A percentile compares a stretch with the other conserved stretches of the same genome.
Evolutionary conservation across 2,797 vertebrate species (phyloP).

Genomic region (Propithecus deckenii): DNA sequence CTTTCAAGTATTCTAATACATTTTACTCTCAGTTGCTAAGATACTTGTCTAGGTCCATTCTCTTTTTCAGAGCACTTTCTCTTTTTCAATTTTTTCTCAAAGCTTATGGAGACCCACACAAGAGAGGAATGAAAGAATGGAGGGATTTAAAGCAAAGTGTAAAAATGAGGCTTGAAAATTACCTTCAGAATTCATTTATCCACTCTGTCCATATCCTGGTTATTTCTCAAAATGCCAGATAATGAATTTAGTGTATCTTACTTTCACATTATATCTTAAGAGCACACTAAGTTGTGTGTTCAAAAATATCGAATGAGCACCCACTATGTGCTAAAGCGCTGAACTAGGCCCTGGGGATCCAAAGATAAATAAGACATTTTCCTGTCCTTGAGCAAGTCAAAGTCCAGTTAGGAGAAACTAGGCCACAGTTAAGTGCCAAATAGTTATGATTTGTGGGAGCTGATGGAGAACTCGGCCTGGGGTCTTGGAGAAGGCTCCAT

Average conservation of each 20-base stretch:
- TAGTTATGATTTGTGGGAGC: background rate
- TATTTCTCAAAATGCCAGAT: background rate
- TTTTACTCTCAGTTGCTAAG: slow-evolving; percentile 23
- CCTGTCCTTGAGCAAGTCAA: slow-evolving; percentile 17
- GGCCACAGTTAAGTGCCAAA: background rate
- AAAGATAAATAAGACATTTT: slow-evolving; percentile 1
- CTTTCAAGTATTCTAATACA: slow-evolving; percentile 34
- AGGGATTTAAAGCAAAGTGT: background rate
- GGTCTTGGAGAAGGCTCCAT: background rate
- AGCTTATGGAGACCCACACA: background rate
- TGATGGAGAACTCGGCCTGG: background rate
- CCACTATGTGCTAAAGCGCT: background rate
- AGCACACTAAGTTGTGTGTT: background rate
- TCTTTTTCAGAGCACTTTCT: background rate
- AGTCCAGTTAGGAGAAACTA: background rate
- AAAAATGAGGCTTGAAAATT: slow-evolving; percentile 1
- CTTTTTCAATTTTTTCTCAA: background rate
- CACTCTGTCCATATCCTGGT: background rate
- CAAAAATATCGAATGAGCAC: background rate
- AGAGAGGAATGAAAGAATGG: background rate
- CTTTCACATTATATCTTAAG: background rate
- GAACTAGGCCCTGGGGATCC: background rate
- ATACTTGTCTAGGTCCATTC: slow-evolving; percentile 23
- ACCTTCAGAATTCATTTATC: background rate
- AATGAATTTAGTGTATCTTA: slow-evolving; percentile 33